Evolutionary conservation across 2,113 vertebrate species (phyloP).

Genomic region (Oreocharis arfaki): DNA sequence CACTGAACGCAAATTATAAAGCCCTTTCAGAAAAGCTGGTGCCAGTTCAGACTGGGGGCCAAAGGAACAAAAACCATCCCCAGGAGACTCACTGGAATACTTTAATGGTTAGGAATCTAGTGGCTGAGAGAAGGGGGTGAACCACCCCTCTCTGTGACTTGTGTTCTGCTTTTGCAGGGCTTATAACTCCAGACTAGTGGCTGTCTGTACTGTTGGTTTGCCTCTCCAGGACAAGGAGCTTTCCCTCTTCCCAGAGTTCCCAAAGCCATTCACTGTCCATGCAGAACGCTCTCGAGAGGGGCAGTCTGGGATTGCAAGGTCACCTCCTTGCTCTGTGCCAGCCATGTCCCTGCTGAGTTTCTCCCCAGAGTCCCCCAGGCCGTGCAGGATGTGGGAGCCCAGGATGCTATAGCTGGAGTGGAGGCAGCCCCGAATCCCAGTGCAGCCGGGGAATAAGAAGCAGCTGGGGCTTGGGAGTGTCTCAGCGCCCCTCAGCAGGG

Average conservation of each 20-base stretch:
- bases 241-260: not conserved
- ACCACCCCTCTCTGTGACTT: not conserved
- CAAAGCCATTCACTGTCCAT: not conserved
- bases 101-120: not conserved
- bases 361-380: not conserved
- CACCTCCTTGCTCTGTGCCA: not conserved
- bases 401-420: fast-evolving
- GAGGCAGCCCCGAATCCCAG: not conserved
- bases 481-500: not conserved
- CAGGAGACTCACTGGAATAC: not conserved
- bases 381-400: fast-evolving
- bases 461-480: not conserved
- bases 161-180: not conserved
- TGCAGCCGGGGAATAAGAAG: not conserved
- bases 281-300: not conserved
- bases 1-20: not conserved
- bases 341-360: fast-evolving
- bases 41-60: not conserved
- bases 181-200: not conserved
- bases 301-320: not conserved
- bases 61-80: not conserved
- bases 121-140: not conserved
- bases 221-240: not conserved
- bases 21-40: not conserved
- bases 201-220: fast-evolving